Conservation (phyloP, 1,140 invertebrate genomes). For the Megalopta genalis region DNA sequence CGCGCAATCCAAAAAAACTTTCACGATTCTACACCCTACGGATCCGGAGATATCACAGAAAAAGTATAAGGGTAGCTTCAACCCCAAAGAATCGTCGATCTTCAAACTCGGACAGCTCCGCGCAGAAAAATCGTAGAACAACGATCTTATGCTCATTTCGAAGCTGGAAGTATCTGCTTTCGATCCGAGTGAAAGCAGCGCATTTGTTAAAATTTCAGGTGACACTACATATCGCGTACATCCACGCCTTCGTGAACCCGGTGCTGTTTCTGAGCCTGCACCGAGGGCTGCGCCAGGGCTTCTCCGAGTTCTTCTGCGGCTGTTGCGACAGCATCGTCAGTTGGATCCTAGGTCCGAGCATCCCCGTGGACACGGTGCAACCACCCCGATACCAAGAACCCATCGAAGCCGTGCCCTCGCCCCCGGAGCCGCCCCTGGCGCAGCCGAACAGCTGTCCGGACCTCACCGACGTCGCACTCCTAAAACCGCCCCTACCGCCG, state of each 20-base stretch:
- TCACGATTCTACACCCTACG: too few species aligned
- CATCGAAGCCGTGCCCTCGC: constrained; percentile 69
- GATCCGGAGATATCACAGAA: too few species aligned
- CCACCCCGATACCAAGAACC: constrained; percentile 67
- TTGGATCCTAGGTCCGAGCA: constrained; percentile 81
- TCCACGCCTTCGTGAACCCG: constrained; percentile 92
- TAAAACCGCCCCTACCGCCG: constrained; percentile 79
- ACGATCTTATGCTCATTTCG: too few species aligned
- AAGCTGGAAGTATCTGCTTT: too few species aligned
- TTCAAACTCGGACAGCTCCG: too few species aligned
- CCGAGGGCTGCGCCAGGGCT: constrained; percentile 85
- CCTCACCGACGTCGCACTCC: constrained; percentile 78
- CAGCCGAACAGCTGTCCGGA: constrained; percentile 61
- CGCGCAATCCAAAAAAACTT: too few species aligned
- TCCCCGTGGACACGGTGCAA: constrained; percentile 74
- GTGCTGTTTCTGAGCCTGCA: constrained; percentile 90
- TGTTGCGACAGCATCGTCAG: constrained; percentile 85
- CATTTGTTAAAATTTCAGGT: constrained; percentile 82
- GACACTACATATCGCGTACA: constrained; percentile 92
- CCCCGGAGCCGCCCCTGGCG: constrained; percentile 74
- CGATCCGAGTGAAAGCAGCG: too few species aligned
- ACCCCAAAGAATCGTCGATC: too few species aligned
- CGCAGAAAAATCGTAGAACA: too few species aligned
- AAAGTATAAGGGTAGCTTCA: too few species aligned
- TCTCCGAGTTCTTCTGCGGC: constrained; percentile 86